A percentile compares a stretch with the other conserved stretches of the same genome.
These are phyloP conservation scores for Onychomys torridus DNA, from an alignment of 2,797 vertebrate genomes.

Conservation along the genomic window DNA sequence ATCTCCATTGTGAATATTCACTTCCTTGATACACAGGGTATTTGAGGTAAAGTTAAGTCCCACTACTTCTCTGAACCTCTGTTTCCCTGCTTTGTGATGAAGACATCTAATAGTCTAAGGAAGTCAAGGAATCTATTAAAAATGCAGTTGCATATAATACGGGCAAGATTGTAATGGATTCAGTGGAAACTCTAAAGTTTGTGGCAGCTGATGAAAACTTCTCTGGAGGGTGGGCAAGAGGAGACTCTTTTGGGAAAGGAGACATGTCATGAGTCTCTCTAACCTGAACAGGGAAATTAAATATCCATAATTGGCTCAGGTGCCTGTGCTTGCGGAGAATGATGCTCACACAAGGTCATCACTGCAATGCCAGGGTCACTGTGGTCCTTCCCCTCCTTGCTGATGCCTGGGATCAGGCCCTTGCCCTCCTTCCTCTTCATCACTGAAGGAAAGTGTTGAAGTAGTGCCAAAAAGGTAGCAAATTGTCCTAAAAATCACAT, in stretches of 20 bases:
- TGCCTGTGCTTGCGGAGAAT: neutral
- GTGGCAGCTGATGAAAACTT: neutral
- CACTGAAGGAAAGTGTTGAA: constrained; percentile 79
- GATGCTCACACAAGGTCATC: neutral
- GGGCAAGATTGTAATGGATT: neutral
- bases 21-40: neutral
- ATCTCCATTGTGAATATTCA: neutral
- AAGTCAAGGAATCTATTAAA: neutral
- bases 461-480: constrained; percentile 78
- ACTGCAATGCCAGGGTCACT: neutral
- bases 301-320: neutral
- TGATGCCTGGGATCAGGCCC: neutral
- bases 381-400: neutral
- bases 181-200: neutral
- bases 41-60: neutral
- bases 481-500: constrained; percentile 83
- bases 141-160: neutral
- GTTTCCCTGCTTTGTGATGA: neutral
- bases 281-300: constrained; percentile 18
- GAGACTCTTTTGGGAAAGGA: neutral
- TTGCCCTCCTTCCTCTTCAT: constrained; percentile 39
- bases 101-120: neutral
- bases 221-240: neutral
- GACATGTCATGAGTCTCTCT: neutral
- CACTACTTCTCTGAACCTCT: neutral